Evolutionary conservation across 2,113 vertebrate species (phyloP).

Genomic region (Dascyllus trimaculatus): DNA sequence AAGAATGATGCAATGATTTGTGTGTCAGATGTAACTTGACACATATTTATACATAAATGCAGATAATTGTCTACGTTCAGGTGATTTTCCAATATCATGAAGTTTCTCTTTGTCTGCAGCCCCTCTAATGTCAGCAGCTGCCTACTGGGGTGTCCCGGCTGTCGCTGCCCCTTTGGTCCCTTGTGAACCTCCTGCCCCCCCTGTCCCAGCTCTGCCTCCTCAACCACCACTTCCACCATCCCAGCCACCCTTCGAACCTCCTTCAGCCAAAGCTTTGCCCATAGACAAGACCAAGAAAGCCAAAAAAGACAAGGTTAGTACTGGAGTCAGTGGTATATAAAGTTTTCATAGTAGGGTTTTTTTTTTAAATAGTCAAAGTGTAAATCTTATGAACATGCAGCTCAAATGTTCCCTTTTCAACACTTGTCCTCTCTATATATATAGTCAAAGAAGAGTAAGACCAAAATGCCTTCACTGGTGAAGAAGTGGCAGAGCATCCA

Average conservation of each 20-base stretch:
- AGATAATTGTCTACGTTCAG: not conserved
- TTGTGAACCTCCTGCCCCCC: constrained; percentile 80
- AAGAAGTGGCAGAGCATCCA: constrained; percentile 99
- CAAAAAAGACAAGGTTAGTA: constrained; percentile 93
- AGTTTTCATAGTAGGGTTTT: too few relatives aligned
- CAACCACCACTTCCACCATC: constrained; percentile 83
- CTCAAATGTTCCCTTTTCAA: not conserved
- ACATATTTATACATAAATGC: not conserved
- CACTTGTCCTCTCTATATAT: not conserved
- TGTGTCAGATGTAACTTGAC: too few relatives aligned
- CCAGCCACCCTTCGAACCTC: constrained; percentile 74
- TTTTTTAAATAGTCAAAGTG: too few relatives aligned
- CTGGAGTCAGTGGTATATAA: not conserved
- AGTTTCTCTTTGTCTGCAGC: constrained; percentile 60
- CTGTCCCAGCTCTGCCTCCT: constrained; percentile 63
- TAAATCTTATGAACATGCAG: not conserved
- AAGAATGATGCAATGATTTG: too few relatives aligned
- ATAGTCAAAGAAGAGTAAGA: constrained; percentile 94
- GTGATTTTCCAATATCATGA: not conserved
- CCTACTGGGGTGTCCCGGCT: constrained; percentile 85
- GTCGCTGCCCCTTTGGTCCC: constrained; percentile 80
- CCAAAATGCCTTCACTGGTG: constrained; percentile 97
- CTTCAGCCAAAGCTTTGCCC: constrained; percentile 77
- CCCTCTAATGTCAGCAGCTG: constrained; percentile 76
- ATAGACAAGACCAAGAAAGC: constrained; percentile 90